Evolutionary conservation across 2,797 vertebrate species (phyloP).

Genomic region (Pyrocephalus nanus): DNA sequence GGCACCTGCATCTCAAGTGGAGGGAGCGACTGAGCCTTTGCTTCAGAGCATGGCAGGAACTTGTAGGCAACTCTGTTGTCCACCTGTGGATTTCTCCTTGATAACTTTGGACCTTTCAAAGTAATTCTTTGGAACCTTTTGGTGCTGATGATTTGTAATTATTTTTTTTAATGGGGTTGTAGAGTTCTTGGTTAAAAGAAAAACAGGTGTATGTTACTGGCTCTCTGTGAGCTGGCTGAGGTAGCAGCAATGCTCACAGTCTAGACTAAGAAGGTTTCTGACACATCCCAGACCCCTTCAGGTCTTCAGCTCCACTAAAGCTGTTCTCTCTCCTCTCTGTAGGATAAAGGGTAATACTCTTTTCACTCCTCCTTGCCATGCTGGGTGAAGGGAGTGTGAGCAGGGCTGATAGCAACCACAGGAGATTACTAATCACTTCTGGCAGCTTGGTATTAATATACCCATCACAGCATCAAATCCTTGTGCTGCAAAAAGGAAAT

Average conservation of each 20-base stretch:
- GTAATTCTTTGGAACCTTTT: not conserved
- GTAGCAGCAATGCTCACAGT: not conserved
- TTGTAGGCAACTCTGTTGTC: not conserved
- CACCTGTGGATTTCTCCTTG: not conserved
- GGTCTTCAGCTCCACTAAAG: not conserved
- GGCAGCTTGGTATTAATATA: conserved; percentile 3
- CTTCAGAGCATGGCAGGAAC: not conserved
- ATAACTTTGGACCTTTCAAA: not conserved
- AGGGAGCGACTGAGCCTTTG: not conserved
- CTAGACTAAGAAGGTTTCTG: not conserved
- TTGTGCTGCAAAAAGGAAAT: not conserved
- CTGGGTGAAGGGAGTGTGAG: not conserved
- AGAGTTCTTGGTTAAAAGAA: not conserved
- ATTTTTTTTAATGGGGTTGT: too few relatives aligned
- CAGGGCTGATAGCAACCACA: not conserved
- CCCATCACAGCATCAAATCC: not conserved
- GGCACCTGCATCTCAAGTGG: not conserved
- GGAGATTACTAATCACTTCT: conserved; percentile 23
- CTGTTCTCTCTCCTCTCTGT: not conserved
- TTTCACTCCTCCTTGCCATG: not conserved
- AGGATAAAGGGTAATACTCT: not conserved
- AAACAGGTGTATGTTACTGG: not conserved
- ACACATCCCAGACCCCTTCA: not conserved
- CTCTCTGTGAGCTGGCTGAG: not conserved
- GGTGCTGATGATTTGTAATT: not conserved